Evolutionary conservation across 1,140 invertebrate genomes (phyloP).

Genomic region (Conus ventricosus): DNA sequence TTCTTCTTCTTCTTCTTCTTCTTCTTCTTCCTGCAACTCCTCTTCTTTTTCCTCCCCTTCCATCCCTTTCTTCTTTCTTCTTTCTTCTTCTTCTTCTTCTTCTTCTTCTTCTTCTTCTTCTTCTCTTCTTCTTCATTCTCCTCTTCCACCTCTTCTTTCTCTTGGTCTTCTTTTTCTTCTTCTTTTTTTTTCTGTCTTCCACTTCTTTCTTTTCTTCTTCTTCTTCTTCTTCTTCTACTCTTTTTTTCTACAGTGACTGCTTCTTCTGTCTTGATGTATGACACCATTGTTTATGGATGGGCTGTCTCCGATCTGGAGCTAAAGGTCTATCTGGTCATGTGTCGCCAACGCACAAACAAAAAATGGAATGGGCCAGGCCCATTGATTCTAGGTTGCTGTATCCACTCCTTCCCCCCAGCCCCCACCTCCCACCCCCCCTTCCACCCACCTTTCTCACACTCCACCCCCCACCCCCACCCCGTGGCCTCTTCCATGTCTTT

Average conservation of each 20-base stretch:
- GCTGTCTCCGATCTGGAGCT: background rate
- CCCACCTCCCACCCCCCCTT: background rate
- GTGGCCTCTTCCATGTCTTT: background rate
- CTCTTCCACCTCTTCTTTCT: background rate
- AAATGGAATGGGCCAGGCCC: background rate
- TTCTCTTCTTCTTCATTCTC: background rate
- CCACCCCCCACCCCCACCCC: background rate
- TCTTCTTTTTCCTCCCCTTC: slow-evolving; percentile 30
- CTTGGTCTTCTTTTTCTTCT: background rate
- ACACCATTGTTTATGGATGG: background rate
- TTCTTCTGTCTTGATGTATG: background rate
- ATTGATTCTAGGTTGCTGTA: background rate
- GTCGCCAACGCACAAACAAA: slow-evolving; percentile 1
- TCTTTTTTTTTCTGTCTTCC: background rate
- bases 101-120: background rate
- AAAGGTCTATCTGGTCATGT: background rate
- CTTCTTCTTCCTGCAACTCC: background rate
- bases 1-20: background rate
- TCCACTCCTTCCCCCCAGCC: background rate
- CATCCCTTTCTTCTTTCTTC: slow-evolving; percentile 4
- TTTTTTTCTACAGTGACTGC: background rate
- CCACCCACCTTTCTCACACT: background rate
- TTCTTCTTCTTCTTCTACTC: background rate
- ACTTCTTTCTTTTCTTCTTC: background rate
- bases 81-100: background rate